Base-by-base conservation (phyloP, 2,113 vertebrate species). In the Hippocampus abdominalis region DNA sequence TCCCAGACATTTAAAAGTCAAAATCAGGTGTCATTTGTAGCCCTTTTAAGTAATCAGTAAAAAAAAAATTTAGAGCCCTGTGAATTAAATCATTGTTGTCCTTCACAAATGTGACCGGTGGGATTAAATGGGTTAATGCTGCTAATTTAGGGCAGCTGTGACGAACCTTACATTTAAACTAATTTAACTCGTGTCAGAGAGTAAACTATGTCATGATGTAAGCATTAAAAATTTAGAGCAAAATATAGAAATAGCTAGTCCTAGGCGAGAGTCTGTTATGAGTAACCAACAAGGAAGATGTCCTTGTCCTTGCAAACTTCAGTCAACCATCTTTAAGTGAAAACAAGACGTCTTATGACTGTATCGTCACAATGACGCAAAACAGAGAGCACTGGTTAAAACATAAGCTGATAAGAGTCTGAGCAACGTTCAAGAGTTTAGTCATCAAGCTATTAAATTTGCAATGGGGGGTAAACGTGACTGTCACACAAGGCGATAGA, bases 291-390 rank as follows among this genome's bases (percentile, higher is more conserved):
- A 49, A 46, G 64, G 60, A n/a, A 20, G 54, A 69, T 44, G 49
- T 64, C 53, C 70, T 76, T 71, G 46, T 63, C 51, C 32, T 36
- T 78, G 71, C 48, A 44, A 62, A 66, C 64, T 76, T 72, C 73
- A 75, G 73, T 81, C 71, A 64, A 18, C 49, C 53, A 12, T 63
- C 60, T 71, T 79, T 81, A 83, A 80, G 81, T 76, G 74, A 90
- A 85, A 77, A 25, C 36, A 64, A 78, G 68, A 61, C 4, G 21
- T 85, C 86, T 74, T 81, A 36, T 83, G 81, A 84, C 76, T 72
- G 53, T 46, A 57, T 56, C 60, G 15, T 49, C 2, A 27, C 12
- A 39, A 62, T 90, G 89, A 92, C 81, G 80, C 87, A 90, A 75
- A 69, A 62, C 69, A 73, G 72, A 79, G 64, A 68, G 27, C 66